Percentiles rank a stretch among this genome's conserved stretches.
phyloP scores from a whole-genome alignment of 2,113 vertebrate genomes.

The Uria aalge region DNA sequence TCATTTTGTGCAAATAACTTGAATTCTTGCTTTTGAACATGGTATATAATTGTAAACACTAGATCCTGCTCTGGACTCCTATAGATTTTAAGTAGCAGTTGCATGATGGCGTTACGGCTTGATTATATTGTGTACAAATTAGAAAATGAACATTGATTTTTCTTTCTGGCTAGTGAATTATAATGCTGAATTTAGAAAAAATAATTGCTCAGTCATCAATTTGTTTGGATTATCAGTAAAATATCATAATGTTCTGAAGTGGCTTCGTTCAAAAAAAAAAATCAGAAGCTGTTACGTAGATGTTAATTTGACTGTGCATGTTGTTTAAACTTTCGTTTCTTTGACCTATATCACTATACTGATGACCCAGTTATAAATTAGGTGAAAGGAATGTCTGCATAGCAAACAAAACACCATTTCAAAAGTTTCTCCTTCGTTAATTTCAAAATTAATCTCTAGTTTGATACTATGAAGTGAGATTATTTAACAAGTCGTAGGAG shows the following conservation, averaged over 20 bases:
- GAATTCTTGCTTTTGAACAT: neutral
- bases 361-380: neutral
- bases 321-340: neutral
- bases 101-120: neutral
- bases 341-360: neutral
- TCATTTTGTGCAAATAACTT: neutral
- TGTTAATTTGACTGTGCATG: neutral
- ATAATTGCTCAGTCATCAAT: neutral
- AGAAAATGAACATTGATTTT: neutral
- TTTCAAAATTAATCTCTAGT: neutral
- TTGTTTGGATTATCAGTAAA: neutral
- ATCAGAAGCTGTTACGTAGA: neutral
- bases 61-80: neutral
- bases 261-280: neutral
- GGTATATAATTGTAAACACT: neutral
- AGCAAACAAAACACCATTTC: neutral
- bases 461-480: neutral
- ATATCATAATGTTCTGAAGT: neutral
- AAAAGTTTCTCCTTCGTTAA: neutral
- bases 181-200: neutral
- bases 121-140: neutral
- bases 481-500: neutral
- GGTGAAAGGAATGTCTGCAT: neutral
- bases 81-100: neutral
- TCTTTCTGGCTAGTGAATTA: neutral